These are phyloP conservation scores for Orchesella flavescens DNA, from an alignment of 2,888 invertebrate genomes.

Conservation along the genomic window DNA sequence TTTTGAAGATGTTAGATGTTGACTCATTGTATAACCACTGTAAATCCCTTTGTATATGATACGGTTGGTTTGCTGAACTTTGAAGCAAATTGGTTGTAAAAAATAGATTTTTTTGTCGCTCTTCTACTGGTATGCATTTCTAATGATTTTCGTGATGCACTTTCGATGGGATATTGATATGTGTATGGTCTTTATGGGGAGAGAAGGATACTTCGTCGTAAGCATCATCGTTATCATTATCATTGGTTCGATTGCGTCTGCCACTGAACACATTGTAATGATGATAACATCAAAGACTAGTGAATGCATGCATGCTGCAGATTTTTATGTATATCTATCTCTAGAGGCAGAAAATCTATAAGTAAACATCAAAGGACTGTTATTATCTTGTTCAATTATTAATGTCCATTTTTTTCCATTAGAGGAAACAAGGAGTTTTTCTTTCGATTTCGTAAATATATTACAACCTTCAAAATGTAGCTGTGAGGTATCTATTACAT, in stretches of 20 bases:
- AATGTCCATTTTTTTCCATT: slow-evolving; percentile 29
- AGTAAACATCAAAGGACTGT: slow-evolving; percentile 7
- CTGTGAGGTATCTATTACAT: slow-evolving; percentile 18
- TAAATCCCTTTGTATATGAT: neutral
- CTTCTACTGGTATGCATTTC: neutral
- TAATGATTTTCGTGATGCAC: neutral
- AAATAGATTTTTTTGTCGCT: slow-evolving; percentile 36
- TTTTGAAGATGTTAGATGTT: neutral
- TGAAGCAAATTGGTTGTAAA: slow-evolving; percentile 33
- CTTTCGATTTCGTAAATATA: slow-evolving; percentile 22
- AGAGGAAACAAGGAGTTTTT: slow-evolving; percentile 34
- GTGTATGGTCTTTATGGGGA: neutral
- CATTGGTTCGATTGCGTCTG: neutral
- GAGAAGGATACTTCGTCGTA: neutral
- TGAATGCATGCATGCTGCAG: neutral
- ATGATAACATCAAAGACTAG: neutral
- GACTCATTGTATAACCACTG: slow-evolving; percentile 7
- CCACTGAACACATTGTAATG: neutral
- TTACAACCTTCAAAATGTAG: slow-evolving; percentile 29
- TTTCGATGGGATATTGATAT: neutral
- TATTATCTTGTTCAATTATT: slow-evolving; percentile 17
- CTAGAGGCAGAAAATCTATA: neutral
- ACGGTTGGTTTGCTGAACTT: slow-evolving; percentile 46
- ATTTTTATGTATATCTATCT: neutral
- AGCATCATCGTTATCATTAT: neutral